Base-by-base conservation (phyloP, 1,140 invertebrate genomes). In the Tenebrio molitor region DNA sequence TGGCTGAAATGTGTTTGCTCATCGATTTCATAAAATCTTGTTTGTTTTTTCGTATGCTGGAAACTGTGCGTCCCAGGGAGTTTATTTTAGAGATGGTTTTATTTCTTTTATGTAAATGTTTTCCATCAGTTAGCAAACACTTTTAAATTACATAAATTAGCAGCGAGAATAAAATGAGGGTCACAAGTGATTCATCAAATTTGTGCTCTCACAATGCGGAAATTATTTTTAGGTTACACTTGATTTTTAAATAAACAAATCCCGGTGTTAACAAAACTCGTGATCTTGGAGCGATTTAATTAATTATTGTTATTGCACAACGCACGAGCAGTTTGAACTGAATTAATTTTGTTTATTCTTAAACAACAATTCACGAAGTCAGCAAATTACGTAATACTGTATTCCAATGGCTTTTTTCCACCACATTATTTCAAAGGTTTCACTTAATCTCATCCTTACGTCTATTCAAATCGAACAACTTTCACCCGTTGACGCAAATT, bases 131-230 rank as follows among this genome's bases (percentile, higher is more conserved):
- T 23, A n/a, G 12, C 58, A 64, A 64, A 29, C 25, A 29, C 3
- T 29, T 29, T 8, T 29, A 29, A 29, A 64, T 53, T 53, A 53
- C 19, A 53, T 25, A 53, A 53, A 53, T 53, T 53, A 53, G 46
- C 17, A 23, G 21, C 46, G 46, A 5, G 17, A 53, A 23, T 23
- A 53, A 53, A 14, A 23, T 15, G 19, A 23, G 46, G 46, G 46
- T 21, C 19, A 16, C 15, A 4, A 23, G 19, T 53, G 46, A 53
- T 21, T 53, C 46, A 53, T 53, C 46, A 53, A 53, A 53, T 53
- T 21, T 7, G 36, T 39, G 12, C n/a, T 39, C 36, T 3, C n/a
- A 5, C 36, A 39, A 39, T 39, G 4, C 36, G n/a, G 36, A 12
- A 53, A 53, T 21, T 53, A 58, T 29, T 58, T 58, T 25, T 29